A percentile compares a stretch with the other conserved stretches of the same genome.
Conservation (phyloP, 2,888 invertebrate genomes). For the Harpalus rubripes region DNA sequence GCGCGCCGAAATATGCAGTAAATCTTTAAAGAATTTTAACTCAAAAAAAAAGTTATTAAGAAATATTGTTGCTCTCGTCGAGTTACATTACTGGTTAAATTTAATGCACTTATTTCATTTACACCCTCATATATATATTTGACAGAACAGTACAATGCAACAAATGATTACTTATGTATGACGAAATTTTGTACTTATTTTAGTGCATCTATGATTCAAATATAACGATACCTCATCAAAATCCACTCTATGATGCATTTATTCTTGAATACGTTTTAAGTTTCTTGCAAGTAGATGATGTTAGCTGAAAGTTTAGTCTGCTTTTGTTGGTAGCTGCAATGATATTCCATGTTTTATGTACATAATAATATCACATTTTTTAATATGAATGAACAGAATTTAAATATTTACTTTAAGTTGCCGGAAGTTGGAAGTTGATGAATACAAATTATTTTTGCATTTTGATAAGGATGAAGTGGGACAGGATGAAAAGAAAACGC, state of each 20-base stretch:
- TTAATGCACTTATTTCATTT: no score
- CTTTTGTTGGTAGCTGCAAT: conserved; percentile 18
- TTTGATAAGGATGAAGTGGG: conserved; percentile 17
- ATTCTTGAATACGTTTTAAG: conserved; percentile 37
- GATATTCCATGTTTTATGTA: conserved; percentile 32
- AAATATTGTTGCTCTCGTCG: no score
- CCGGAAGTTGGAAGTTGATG: conserved; percentile 30
- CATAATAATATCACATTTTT: conserved; percentile 42
- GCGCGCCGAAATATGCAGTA: no score
- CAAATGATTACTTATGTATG: not conserved
- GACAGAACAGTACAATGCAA: not conserved
- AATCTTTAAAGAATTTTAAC: no score
- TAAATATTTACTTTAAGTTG: conserved; percentile 27
- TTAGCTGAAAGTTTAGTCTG: not conserved
- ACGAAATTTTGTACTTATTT: not conserved
- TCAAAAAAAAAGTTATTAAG: no score
- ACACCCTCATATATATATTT: not conserved
- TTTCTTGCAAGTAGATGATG: conserved; percentile 24
- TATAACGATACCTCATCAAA: not conserved
- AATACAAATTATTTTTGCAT: conserved; percentile 41
- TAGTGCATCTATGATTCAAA: not conserved
- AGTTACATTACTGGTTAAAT: no score
- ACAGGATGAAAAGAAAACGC: not conserved
- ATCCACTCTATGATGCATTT: not conserved
- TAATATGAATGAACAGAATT: conserved; percentile 44